Percentiles rank a stretch among this genome's conserved stretches.
phyloP scores from a whole-genome alignment of 2,113 vertebrate species.

The Xenopus borealis region DNA sequence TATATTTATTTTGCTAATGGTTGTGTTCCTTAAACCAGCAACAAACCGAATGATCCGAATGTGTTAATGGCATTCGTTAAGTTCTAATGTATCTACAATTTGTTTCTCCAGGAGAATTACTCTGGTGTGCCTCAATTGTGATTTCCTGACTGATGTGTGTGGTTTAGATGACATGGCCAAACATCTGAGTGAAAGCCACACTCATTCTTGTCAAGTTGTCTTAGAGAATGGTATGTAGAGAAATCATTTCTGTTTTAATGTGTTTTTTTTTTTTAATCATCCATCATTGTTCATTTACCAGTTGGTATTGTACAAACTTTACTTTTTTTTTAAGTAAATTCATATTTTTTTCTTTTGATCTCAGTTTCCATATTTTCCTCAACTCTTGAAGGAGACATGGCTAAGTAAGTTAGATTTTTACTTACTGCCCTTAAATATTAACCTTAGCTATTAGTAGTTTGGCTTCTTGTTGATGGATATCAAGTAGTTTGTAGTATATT shows the following conservation, averaged over 20 bases:
- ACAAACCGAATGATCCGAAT: no score
- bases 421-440: conserved; percentile 42
- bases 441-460: conserved; percentile 2
- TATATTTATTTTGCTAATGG: no score
- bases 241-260: not conserved
- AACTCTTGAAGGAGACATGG: conserved; percentile 62
- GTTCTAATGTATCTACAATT: not conserved
- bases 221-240: conserved; percentile 76
- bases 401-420: conserved; percentile 72
- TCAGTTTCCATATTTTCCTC: conserved; percentile 65
- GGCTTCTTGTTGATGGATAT: conserved; percentile 6
- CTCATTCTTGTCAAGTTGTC: conserved; percentile 84
- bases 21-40: no score
- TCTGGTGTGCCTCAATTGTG: conserved; percentile 88
- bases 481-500: conserved; percentile 7
- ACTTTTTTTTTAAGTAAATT: conserved; percentile 31
- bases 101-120: conserved; percentile 71
- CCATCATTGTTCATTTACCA: conserved; percentile 46
- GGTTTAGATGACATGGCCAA: conserved; percentile 84
- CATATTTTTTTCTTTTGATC: conserved; percentile 63
- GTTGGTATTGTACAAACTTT: conserved; percentile 49
- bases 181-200: conserved; percentile 77
- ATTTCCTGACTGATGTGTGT: conserved; percentile 77
- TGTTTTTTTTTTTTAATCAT: conserved; percentile 37
- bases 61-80: no score